phyloP scores from a whole-genome alignment of 30 jellyfish, hydroid and myxozoan species.

The Rhopilema esculentum region DNA sequence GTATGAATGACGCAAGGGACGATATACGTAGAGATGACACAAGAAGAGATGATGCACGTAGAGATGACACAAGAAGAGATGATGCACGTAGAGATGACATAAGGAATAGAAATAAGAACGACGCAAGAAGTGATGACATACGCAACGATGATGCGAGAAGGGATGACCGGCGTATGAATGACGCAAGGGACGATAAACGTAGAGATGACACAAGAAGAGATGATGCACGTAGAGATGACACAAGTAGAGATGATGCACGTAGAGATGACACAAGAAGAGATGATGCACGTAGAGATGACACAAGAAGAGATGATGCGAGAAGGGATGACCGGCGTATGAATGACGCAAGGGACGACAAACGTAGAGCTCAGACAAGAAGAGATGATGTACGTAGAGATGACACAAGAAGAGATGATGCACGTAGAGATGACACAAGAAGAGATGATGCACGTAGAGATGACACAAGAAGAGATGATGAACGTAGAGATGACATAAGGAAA shows the following conservation, averaged over 20 bases:
- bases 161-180: not conserved
- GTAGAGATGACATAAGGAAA: not conserved
- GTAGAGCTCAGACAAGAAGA: too few species aligned
- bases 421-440: not conserved
- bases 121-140: not conserved
- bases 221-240: too few species aligned
- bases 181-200: too few species aligned
- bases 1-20: not conserved
- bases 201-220: too few species aligned
- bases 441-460: not conserved
- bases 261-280: too few species aligned
- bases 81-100: not conserved
- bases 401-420: conserved; percentile 1
- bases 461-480: not conserved
- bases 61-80: conserved; percentile 2
- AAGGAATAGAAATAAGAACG: not conserved
- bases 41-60: not conserved
- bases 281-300: too few species aligned
- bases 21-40: not conserved
- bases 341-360: too few species aligned
- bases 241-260: too few species aligned
- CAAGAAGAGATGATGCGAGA: too few species aligned
- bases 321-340: too few species aligned
- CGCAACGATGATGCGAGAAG: not conserved
- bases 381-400: too few species aligned